Percentiles rank a stretch among this genome's conserved stretches.
phyloP scores from a whole-genome alignment of 2,888 invertebrate species.

The Agrochola circellaris region DNA sequence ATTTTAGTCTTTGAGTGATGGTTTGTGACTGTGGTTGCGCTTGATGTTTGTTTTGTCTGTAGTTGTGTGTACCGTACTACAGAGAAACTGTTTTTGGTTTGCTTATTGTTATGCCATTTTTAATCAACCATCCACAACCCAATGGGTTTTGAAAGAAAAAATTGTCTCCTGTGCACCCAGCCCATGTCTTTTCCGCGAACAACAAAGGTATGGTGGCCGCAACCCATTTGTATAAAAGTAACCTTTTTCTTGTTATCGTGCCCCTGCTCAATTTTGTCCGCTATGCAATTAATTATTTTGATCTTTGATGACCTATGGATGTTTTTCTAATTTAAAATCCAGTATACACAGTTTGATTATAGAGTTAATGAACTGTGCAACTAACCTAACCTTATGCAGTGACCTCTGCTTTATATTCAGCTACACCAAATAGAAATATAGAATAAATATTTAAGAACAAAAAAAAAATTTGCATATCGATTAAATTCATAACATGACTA shows the following conservation, averaged over 20 bases:
- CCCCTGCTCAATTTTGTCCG: background rate
- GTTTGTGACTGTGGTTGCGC: background rate
- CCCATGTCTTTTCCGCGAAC: no score
- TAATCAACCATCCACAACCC: background rate
- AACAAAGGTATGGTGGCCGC: background rate
- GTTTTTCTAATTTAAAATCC: constrained; percentile 6
- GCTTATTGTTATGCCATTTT: background rate
- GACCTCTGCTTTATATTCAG: constrained; percentile 42
- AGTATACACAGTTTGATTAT: constrained; percentile 23
- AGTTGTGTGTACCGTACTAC: background rate
- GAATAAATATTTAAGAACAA: constrained; percentile 29
- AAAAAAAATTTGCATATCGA: constrained; percentile 41
- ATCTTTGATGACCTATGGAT: constrained; percentile 23
- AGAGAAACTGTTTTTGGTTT: background rate
- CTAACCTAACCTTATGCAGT: constrained; percentile 28
- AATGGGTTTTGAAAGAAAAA: background rate
- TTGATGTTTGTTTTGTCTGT: background rate
- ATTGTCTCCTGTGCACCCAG: background rate
- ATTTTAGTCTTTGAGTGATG: background rate
- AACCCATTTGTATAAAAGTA: background rate
- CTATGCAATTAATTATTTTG: constrained; percentile 18
- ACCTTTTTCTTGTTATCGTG: background rate
- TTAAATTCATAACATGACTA: constrained; percentile 34
- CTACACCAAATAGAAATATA: constrained; percentile 21
- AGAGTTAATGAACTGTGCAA: constrained; percentile 49